Base-by-base conservation (phyloP, 1,140 invertebrate genomes). In the Pogonomyrmex californicus region DNA sequence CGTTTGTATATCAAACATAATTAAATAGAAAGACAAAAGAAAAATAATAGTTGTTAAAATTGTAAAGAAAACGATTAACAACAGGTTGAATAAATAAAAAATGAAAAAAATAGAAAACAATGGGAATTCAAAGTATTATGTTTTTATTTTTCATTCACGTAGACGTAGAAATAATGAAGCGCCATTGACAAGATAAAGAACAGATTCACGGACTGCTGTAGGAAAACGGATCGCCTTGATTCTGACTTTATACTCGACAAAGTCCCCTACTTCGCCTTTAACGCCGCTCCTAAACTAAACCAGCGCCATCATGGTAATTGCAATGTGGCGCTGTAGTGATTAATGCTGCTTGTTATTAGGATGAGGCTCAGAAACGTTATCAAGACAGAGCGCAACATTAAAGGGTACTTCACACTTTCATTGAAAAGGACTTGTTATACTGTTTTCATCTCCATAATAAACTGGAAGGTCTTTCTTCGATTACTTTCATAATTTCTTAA, bases 341-440 rank as follows among this genome's bases (percentile, higher is more conserved):
- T 93, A 93, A 93, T 92, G 89, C 85, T 79, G 87, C 91, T 91
- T 91, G 88, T 91, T 93, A 91, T 93, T 93, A 93, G 89, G 88
- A 93, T 92, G 89, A 93, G 76, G 85, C 89, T 85, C 38, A 63
- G 88, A 90, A 82, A 92, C 76, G 76, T 91, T 91, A 83, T 85
- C 83, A 89, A 88, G 87, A 90, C 81, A 87, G 85, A 89, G 85
- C 81, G 82, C 63, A 73, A 83, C 49, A n/a, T 78, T 78, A 70
- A 87, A 85, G 71, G 71, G 65, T 88, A 60, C 58, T 63, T 78
- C 58, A 30, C 75, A 47, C 75, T 62, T 78, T 78, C 75, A 63
- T 78, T 63, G 75, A 78, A 78, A 78, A 78, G 58, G 58, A 78
- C 58, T 62, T 14, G 7, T 44, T 78, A 63, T 36, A 63, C 30